Evolutionary conservation across 2,888 invertebrate species (phyloP), one percentile per base, ranked within the genome.

Genomic region (Polymixis lichenea): DNA sequence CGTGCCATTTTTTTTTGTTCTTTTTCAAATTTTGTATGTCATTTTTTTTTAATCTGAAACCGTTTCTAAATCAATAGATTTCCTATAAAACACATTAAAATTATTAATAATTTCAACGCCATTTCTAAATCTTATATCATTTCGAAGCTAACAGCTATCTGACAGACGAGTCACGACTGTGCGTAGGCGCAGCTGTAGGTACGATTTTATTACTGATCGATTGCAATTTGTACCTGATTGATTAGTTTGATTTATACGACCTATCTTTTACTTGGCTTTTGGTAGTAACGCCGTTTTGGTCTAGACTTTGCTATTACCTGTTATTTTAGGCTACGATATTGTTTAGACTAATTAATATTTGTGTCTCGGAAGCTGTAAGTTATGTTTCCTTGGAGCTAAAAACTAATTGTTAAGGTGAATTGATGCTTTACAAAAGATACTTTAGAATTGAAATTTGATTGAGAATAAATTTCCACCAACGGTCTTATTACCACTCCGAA

Each of bases 191-290:
- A 73, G 28, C 15, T 67, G 22, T 75, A 83, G 49, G 70, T 83
- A 71, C 83, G 64, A 74, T 78, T 86, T 86, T 86, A 86, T 77
- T 77, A 83, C 83, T 72, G 78, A 86, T 86, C 78, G 78, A 83
- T 83, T 61, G 83, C 83, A 86, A 83, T 86, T 83, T 83, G 86
- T 86, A 83, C 49, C 53, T 68, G 68, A 86, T 83, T 86, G 86
- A 83, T 83, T 78, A 69, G 25, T 77, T 58, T 74, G 56, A 86
- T 71, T 81, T 72, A 81, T 62, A 58, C n/a, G 43, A 56, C 32
- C 25, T 81, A 69, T 74, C 55, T 60, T 80, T 60, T 68, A 64
- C 25, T 61, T 70, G 4, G 9, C 4, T 15, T 22, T 38, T 51
- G 22, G 25, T 46, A 7, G 19, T 22, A 46, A 9, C 15, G 22